Base-by-base conservation (phyloP, 2,888 invertebrate genomes). In the Lacanobia oleracea region DNA sequence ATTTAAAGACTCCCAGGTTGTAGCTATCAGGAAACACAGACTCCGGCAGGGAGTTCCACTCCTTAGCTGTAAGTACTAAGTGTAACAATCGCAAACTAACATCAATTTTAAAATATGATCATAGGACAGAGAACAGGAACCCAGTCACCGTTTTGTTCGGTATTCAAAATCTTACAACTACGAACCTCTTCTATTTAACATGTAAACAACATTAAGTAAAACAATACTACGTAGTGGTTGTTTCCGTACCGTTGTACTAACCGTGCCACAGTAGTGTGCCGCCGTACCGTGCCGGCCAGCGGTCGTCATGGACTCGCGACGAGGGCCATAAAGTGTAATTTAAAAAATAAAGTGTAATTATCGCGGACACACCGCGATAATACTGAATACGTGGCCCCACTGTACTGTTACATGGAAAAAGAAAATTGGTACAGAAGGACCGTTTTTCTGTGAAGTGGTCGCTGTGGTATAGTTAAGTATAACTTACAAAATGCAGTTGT, bases 271-370 rank as follows among this genome's bases (percentile, higher is more conserved):
- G 70, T 68, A 23, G 18, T 33, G 51, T 54, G 50, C 66, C n/a
- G 56, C 75, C 72, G 68, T 77, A 73, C 62, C 50, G 72, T 56
- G 54, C 48, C 67, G 74, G 66, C 83, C 80, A 77, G 67, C 61
- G 85, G 66, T 71, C 79, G 74, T 72, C 75, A 72, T 81, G 75
- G 72, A 81, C 77, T 72, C 67, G 62, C 72, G 81, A 66, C 72
- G 72, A 82, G 72, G 60, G 61, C 65, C 73, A 84, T 85, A 84
- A 86, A 85, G 67, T 66, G 71, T 86, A 84, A 85, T 86, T 75
- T 84, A n/a, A n/a, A n/a, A n/a, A n/a, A n/a, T n/a, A n/a, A n/a
- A n/a, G 73, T 40, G 60, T 59, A n/a, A n/a, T n/a, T n/a, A n/a
- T n/a, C n/a, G n/a, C n/a, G n/a, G n/a, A n/a, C n/a, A n/a, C n/a